Evolutionary conservation across 2,888 invertebrate genomes (phyloP), one percentile per base, ranked within the genome.

Genomic region (Amphiduros pacificus): DNA sequence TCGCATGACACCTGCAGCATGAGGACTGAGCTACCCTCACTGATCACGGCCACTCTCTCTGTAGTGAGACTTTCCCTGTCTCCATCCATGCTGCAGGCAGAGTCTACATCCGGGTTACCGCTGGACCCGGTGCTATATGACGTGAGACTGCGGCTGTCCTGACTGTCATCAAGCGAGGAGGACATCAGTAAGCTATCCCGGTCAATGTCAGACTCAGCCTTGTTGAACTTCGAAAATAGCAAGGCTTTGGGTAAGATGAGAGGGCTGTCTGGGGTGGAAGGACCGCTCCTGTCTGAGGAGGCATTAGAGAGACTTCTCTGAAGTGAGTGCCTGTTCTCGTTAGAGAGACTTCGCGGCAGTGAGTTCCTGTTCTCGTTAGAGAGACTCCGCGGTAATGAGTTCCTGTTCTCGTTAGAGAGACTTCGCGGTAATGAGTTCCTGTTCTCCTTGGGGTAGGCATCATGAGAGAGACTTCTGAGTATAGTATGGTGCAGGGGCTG

Each of bases 61-160:
- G 26, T 41, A 2, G 41, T n/a, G 4, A 36, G 40, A 3, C 41
- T 41, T 41, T 41, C 55, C 54, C 41, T 41, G 5, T 31, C 32
- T 3, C 31, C 36, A 3, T 36, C 54, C 54, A 54, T 36, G 20
- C 54, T 54, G 54, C 54, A 54, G 20, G 54, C 54, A 27, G 54
- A 54, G 54, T 54, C 54, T 5, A 14, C 14, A 3, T 54, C 54
- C 48, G 20, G 17, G 20, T 20, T 9, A 2, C 20, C 36, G 20
- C 48, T 48, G 48, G 17, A 14, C 48, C 48, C 48, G 9, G n/a
- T n/a, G 24, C 54, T 54, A 17, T 32, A 54, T 11, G 54, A 54
- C 11, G 32, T 2, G 32, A 32, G 32, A 32, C 54, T 54, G n/a
- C 54, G 14, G n/a, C n/a, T n/a, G n/a, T n/a, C n/a, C n/a, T n/a